These are phyloP conservation scores for Dallia pectoralis DNA, from an alignment of 2,797 vertebrate genomes.

Conservation along the genomic window DNA sequence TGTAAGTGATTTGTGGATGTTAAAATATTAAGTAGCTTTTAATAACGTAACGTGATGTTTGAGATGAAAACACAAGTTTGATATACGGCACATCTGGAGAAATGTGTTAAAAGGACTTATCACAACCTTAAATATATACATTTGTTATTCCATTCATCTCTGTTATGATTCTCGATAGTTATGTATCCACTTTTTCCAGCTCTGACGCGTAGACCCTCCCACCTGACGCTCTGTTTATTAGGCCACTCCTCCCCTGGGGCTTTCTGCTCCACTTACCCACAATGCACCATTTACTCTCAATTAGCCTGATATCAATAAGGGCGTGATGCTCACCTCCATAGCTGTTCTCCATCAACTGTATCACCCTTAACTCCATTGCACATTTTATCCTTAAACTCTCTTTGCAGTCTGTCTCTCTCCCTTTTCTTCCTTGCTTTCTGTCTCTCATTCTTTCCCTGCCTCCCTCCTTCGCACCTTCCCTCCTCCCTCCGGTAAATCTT, in stretches of 20 bases:
- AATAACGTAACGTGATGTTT: too few relatives aligned
- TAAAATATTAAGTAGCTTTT: too few relatives aligned
- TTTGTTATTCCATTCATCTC: too few relatives aligned
- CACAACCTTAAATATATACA: too few relatives aligned
- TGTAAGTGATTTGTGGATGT: too few relatives aligned
- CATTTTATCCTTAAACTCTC: background rate
- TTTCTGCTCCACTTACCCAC: conserved; percentile 69
- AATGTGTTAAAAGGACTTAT: too few relatives aligned
- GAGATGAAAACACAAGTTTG: too few relatives aligned
- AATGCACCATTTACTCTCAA: conserved; percentile 65
- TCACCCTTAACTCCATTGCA: background rate
- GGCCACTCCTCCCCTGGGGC: conserved; percentile 67
- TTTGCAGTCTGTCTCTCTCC: background rate
- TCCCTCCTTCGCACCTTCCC: conserved; percentile 27
- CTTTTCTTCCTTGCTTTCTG: background rate
- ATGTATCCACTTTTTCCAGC: too few relatives aligned
- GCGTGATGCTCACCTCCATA: background rate
- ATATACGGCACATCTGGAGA: too few relatives aligned
- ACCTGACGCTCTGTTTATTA: conserved; percentile 68
- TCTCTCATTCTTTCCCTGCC: background rate
- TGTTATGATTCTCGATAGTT: too few relatives aligned
- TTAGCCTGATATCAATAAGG: conserved; percentile 60
- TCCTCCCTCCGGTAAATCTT: conserved; percentile 54
- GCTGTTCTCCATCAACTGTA: background rate
- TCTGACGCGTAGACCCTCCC: conserved; percentile 24